Conservation (phyloP, 2,888 invertebrate genomes). For the Odontocolon sp. region DNA sequence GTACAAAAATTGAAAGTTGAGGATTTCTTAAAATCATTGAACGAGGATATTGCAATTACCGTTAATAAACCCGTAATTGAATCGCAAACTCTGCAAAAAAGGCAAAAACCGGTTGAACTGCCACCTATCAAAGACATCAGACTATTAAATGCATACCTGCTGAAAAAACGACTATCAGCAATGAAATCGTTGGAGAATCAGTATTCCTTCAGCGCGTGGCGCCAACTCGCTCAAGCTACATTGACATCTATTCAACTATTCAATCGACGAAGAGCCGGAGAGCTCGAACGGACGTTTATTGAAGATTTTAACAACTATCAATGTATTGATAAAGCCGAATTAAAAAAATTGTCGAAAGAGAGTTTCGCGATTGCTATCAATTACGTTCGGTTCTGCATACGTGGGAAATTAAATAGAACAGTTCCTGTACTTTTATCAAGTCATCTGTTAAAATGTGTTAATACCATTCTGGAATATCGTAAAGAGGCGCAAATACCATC, state of each 20-base stretch:
- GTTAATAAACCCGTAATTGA: conserved; percentile 57
- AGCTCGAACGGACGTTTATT: conserved; percentile 46
- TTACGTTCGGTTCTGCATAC: conserved; percentile 56
- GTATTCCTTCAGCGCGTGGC: conserved; percentile 17
- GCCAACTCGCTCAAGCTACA: conserved; percentile 25
- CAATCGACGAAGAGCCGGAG: conserved; percentile 58
- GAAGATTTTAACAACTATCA: conserved; percentile 46
- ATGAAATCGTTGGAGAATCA: conserved; percentile 10
- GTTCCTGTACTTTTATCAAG: conserved; percentile 57
- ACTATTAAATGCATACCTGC: neutral
- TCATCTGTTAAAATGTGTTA: conserved; percentile 25
- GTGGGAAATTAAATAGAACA: conserved; percentile 54
- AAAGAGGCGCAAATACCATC: conserved; percentile 28
- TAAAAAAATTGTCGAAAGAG: conserved; percentile 35
- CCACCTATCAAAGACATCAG: conserved; percentile 29
- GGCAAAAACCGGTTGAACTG: conserved; percentile 26
- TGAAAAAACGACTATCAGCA: neutral
- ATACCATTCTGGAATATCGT: conserved; percentile 44
- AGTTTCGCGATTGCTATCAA: conserved; percentile 42
- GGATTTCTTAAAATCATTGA: conserved; percentile 57
- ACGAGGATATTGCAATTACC: conserved; percentile 46
- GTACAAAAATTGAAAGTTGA: conserved; percentile 24
- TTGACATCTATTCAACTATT: conserved; percentile 46
- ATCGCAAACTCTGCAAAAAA: conserved; percentile 30
- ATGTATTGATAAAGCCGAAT: neutral